Conservation (phyloP, 23 tunicate species). For the Aplidium turbinatum region DNA sequence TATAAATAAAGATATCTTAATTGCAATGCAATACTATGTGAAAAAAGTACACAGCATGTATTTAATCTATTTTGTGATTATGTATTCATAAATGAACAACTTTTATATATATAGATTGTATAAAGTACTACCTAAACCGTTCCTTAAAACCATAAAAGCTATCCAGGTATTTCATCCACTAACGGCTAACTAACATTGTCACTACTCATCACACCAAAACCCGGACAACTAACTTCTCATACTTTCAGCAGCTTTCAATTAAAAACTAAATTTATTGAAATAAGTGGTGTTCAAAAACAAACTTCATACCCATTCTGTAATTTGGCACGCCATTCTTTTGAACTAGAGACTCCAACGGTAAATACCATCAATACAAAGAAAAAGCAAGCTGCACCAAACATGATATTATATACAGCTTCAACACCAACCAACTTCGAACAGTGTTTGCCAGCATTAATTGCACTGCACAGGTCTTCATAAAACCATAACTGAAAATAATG, state of each 20-base stretch:
- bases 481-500: conserved; percentile 24
- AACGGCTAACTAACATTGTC: no score
- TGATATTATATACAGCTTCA: conserved; percentile 77
- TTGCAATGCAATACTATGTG: no score
- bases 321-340: conserved; percentile 88
- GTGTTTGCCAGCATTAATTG: conserved; percentile 15
- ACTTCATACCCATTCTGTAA: conserved; percentile 90
- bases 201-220: no score
- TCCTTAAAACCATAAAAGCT: no score
- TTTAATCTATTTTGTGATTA: no score
- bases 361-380: conserved; percentile 75
- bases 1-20: no score
- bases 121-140: no score
- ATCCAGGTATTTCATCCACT: no score
- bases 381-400: conserved; percentile 90
- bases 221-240: not conserved
- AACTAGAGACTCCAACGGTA: conserved; percentile 58
- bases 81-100: no score
- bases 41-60: no score
- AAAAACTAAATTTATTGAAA: not conserved
- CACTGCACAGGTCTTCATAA: conserved; percentile 25
- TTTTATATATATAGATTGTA: no score
- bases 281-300: not conserved
- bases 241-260: not conserved
- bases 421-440: conserved; percentile 33